Evolutionary conservation across 2,888 invertebrate genomes (phyloP).

Genomic region (Zele albiditarsus): DNA sequence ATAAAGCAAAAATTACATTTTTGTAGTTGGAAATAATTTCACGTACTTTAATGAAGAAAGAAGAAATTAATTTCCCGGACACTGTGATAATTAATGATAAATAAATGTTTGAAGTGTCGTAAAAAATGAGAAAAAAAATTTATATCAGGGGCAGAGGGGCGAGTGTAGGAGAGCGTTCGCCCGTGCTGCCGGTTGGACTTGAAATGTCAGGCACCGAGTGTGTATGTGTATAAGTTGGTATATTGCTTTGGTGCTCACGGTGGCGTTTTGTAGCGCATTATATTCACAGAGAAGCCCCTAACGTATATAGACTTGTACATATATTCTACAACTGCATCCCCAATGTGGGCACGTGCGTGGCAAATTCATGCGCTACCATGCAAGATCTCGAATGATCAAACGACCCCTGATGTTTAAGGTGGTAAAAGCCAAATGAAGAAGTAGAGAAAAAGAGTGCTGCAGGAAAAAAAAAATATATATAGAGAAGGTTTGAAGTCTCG

Average conservation of each 20-base stretch:
- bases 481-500: too few relatives aligned
- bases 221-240: conserved; percentile 2
- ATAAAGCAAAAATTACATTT: too few relatives aligned
- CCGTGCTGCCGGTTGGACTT: conserved; percentile 31
- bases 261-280: conserved; percentile 23
- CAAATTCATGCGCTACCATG: conserved; percentile 30
- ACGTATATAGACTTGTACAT: neutral
- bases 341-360: conserved; percentile 39
- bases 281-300: conserved; percentile 34
- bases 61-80: too few relatives aligned
- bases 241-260: conserved; percentile 23
- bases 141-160: conserved; percentile 12
- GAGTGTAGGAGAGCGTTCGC: conserved; percentile 15
- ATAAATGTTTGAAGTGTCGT: neutral
- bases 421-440: neutral
- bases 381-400: conserved; percentile 27
- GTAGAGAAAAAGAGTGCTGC: too few relatives aligned
- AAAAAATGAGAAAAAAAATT: neutral
- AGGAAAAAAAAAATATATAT: too few relatives aligned
- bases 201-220: conserved; percentile 35
- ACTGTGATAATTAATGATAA: too few relatives aligned
- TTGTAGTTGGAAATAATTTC: too few relatives aligned
- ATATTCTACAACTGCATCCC: conserved; percentile 13
- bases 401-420: conserved; percentile 16
- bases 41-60: too few relatives aligned